These are phyloP conservation scores for Prenolepis imparis DNA, from an alignment of 2,888 invertebrate genomes.

Conservation along the genomic window DNA sequence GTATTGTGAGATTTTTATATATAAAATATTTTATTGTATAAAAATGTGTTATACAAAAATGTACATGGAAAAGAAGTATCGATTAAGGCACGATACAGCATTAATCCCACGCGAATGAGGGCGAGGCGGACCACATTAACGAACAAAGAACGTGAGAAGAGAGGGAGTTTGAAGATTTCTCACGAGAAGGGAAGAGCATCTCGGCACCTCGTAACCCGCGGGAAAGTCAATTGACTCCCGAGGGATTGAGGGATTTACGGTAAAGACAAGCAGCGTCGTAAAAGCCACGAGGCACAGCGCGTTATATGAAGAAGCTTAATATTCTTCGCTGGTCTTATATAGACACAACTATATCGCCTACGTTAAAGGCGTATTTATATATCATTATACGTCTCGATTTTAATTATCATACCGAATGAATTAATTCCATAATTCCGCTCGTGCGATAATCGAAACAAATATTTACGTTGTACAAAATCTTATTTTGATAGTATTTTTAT, in stretches of 20 bases:
- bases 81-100: constrained; percentile 18
- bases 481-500: not conserved
- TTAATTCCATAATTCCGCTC: not conserved
- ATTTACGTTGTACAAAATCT: not conserved
- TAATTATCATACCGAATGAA: not conserved
- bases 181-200: constrained; percentile 29
- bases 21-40: not conserved
- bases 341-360: constrained; percentile 65
- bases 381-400: not conserved
- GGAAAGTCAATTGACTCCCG: constrained; percentile 78
- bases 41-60: not conserved
- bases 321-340: constrained; percentile 70
- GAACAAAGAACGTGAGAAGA: constrained; percentile 40
- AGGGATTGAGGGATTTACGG: constrained; percentile 78
- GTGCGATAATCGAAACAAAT: not conserved
- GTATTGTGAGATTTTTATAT: not conserved
- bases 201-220: constrained; percentile 72
- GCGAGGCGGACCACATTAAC: constrained; percentile 26
- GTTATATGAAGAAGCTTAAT: constrained; percentile 79
- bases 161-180: constrained; percentile 47
- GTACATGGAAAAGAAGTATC: constrained; percentile 11
- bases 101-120: constrained; percentile 24
- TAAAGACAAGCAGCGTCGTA: constrained; percentile 77
- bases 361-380: constrained; percentile 46
- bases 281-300: constrained; percentile 66